These are phyloP conservation scores for Dipodomys merriami DNA, from an alignment of 2,113 vertebrate species.

Conservation along the genomic window DNA sequence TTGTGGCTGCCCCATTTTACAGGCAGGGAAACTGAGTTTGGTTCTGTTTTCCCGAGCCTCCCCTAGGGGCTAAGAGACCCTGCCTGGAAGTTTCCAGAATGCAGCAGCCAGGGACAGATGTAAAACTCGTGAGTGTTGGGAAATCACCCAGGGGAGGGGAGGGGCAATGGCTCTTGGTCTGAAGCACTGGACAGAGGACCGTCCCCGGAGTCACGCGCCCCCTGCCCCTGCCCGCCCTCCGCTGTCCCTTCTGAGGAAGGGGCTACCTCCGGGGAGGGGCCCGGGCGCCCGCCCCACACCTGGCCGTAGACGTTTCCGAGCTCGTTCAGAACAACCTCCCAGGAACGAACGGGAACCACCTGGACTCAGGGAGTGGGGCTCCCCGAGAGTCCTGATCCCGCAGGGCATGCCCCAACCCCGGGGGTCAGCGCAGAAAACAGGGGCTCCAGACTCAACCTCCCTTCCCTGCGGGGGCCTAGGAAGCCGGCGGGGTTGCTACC, in stretches of 20 bases:
- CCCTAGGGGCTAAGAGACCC: background rate
- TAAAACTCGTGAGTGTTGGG: constrained; percentile 43
- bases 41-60: background rate
- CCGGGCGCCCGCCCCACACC: background rate
- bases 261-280: background rate
- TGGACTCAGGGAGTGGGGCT: background rate
- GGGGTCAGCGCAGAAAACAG: background rate
- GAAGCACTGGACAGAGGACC: background rate
- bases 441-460: background rate
- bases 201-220: no score
- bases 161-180: background rate
- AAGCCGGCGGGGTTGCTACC: no score
- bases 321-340: background rate
- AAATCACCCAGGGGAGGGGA: constrained; percentile 21
- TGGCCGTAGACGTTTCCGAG: background rate
- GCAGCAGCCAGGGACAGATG: background rate
- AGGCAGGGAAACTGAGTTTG: background rate
- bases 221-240: background rate
- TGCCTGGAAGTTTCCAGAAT: background rate
- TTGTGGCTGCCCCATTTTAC: background rate
- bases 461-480: background rate
- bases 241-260: background rate
- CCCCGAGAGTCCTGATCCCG: background rate
- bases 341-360: fast-evolving
- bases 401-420: no score